phyloP scores from a whole-genome alignment of 1,140 invertebrate species.

The Diorhabda elongata region DNA sequence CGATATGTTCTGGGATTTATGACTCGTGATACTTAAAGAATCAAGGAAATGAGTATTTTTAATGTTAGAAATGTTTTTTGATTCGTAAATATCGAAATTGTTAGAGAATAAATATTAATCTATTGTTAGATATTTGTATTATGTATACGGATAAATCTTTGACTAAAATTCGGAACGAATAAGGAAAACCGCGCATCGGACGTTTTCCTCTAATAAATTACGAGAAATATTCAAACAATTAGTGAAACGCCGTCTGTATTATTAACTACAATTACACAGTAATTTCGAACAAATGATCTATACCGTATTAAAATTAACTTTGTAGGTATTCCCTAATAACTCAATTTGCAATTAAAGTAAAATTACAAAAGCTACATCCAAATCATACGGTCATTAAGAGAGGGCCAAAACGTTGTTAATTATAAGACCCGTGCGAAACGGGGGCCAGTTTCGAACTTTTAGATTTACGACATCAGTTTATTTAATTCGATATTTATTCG shows the following conservation, averaged over 20 bases:
- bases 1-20: too few relatives aligned
- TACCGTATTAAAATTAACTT: slow-evolving; percentile 17
- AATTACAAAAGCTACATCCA: slow-evolving; percentile 17
- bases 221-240: slow-evolving; percentile 14
- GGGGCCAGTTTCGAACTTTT: slow-evolving; percentile 5
- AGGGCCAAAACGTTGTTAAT: slow-evolving; percentile 8
- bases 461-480: background rate
- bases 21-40: too few relatives aligned
- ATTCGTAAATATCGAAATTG: too few relatives aligned
- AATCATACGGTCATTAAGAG: slow-evolving; percentile 13
- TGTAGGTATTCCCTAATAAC: slow-evolving; percentile 10
- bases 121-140: too few relatives aligned
- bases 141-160: too few relatives aligned
- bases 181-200: background rate
- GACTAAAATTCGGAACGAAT: too few relatives aligned
- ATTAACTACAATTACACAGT: slow-evolving; percentile 7
- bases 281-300: slow-evolving; percentile 9
- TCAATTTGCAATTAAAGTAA: slow-evolving; percentile 15
- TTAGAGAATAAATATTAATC: too few relatives aligned
- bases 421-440: slow-evolving; percentile 6
- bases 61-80: too few relatives aligned
- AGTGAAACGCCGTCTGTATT: background rate
- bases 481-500: too few relatives aligned
- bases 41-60: too few relatives aligned
- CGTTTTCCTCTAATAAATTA: slow-evolving; percentile 4